phyloP scores from a whole-genome alignment of 2,888 invertebrate species.

The Cephus nigrinus region DNA sequence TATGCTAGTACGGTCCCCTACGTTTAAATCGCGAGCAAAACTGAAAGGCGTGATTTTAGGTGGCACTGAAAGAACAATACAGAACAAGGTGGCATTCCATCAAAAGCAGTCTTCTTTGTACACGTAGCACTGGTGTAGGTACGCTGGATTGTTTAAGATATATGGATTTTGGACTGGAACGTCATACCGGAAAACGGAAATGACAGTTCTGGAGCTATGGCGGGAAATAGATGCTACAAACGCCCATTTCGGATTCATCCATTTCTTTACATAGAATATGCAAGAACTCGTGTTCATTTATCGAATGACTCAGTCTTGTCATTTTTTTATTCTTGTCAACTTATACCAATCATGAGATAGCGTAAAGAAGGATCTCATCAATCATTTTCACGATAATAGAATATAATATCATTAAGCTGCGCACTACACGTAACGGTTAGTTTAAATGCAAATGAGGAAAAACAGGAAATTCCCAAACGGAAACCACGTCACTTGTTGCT shows the following conservation, averaged over 20 bases:
- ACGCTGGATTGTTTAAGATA: not conserved
- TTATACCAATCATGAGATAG: not conserved
- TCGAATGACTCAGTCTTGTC: not conserved
- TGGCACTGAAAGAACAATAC: slow-evolving; percentile 68
- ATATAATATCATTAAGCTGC: not conserved
- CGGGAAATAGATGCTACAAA: not conserved
- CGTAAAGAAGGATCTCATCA: not conserved
- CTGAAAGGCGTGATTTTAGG: slow-evolving; percentile 76
- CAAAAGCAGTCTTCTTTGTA: not conserved
- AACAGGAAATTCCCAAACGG: not conserved
- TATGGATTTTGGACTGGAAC: not conserved
- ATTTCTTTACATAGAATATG: not conserved
- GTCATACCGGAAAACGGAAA: not conserved
- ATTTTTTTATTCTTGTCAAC: not conserved
- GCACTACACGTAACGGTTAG: not conserved
- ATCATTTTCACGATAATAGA: not conserved
- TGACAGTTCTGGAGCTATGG: not conserved
- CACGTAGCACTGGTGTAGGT: not conserved
- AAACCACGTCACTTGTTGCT: not conserved
- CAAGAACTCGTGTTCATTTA: not conserved
- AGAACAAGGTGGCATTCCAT: slow-evolving; percentile 37
- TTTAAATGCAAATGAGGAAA: not conserved
- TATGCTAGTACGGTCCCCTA: slow-evolving; percentile 72
- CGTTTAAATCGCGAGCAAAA: slow-evolving; percentile 73
- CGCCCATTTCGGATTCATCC: not conserved